Evolutionary conservation across 2,113 vertebrate genomes (phyloP).

Genomic region (Cephalopterus ornatus): DNA sequence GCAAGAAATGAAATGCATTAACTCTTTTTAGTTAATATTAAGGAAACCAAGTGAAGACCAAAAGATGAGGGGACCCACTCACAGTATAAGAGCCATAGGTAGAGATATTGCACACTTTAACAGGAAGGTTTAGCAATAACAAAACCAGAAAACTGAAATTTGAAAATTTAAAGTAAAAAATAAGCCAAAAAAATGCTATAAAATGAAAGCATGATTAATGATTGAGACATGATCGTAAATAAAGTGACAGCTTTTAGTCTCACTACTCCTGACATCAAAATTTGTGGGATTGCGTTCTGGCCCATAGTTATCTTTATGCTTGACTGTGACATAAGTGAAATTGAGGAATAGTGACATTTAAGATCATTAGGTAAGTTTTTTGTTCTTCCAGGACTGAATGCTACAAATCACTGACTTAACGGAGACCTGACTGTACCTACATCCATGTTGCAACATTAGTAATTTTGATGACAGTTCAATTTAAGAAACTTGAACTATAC

Average conservation of each 20-base stretch:
- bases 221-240: background rate
- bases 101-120: background rate
- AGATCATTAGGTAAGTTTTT: background rate
- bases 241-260: background rate
- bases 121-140: background rate
- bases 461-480: background rate
- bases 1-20: background rate
- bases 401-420: background rate
- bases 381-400: background rate
- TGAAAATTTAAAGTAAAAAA: background rate
- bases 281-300: background rate
- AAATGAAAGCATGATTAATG: accelerated
- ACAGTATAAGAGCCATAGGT: background rate
- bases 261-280: background rate
- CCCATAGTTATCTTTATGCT: background rate
- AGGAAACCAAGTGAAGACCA: background rate
- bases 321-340: background rate
- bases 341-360: background rate
- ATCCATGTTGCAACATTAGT: background rate
- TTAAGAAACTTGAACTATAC: background rate
- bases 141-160: background rate
- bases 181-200: background rate
- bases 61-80: background rate
- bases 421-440: background rate
- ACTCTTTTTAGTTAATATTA: background rate